Evolutionary conservation across 1,140 invertebrate genomes (phyloP), one percentile per base, ranked within the genome.

Genomic region (Drosophila tsacasi): DNA sequence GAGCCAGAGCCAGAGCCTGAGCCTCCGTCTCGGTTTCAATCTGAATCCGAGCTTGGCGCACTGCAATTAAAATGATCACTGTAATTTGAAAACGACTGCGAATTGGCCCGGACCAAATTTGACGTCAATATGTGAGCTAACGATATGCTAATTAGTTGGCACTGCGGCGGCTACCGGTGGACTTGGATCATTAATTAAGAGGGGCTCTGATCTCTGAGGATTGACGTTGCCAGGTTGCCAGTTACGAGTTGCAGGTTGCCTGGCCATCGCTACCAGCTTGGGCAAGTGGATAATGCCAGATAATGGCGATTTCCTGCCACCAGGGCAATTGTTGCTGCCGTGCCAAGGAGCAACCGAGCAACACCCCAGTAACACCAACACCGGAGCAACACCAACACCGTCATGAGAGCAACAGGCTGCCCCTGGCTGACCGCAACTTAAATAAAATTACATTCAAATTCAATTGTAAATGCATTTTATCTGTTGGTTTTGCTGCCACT

Each of bases 361-460:
- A 37, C 64, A 71, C 49, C 67, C 21, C 19, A 57, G 59, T 52
- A 50, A 52, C 65, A 66, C 23, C 66, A 66, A 30, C 55, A 66
- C 30, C 58, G 9, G 27, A 49, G n/a, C 35, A 63, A 55, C 72
- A 59, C 58, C 67, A 35, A 35, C 32, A 35, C 5, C 32, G 13
- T 13, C 32, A 12, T 13, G 32, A 35, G 32, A 64, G 77, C 82
- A 80, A 68, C 71, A 62, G 32, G 59, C 44, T 71, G 71, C 68
- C 82, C 79, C 85, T 80, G 82, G 83, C 86, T 91, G 86, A 91
- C 86, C 86, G 81, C 86, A 91, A 74, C 86, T 91, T 91, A 91
- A 91, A 91, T 91, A 90, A 91, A 91, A 91, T 91, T 91, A 91
- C 87, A 91, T 91, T 91, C 83, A 91, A 91, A 91, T 91, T 91